phyloP scores from a whole-genome alignment of 2,113 vertebrate genomes.

The Ranitomeya imitator region DNA sequence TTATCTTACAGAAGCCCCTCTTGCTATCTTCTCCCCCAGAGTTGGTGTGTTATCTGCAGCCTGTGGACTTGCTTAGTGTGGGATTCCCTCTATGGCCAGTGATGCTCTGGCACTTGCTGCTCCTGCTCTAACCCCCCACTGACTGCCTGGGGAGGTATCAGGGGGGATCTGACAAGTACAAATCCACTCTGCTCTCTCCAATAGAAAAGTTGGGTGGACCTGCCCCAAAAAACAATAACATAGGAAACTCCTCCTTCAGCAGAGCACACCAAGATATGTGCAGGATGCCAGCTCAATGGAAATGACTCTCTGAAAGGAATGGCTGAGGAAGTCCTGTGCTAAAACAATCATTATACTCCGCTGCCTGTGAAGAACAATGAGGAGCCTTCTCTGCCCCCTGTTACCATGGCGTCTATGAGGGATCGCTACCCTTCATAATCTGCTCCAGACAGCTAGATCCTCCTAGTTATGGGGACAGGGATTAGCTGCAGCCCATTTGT shows the following conservation, averaged over 20 bases:
- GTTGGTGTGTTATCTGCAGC: neutral
- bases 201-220: conserved; percentile 54
- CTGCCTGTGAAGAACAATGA: conserved; percentile 19
- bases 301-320: conserved; percentile 43
- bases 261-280: conserved; percentile 49
- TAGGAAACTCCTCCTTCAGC: conserved; percentile 55
- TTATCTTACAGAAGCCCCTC: neutral
- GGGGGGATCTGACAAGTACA: conserved; percentile 29
- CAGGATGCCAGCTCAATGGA: conserved; percentile 49
- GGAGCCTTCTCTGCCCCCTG: conserved; percentile 9
- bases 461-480: conserved; percentile 8
- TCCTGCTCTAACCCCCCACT: conserved; percentile 10
- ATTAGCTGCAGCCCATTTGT: conserved; percentile 34
- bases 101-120: conserved; percentile 36
- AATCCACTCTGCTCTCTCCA: conserved; percentile 24
- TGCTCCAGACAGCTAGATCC: conserved; percentile 36
- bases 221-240: conserved; percentile 52
- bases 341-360: conserved; percentile 23
- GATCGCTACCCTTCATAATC: conserved; percentile 29
- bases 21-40: neutral
- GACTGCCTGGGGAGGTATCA: conserved; percentile 17
- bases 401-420: conserved; percentile 32
- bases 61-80: neutral
- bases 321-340: conserved; percentile 47
- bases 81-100: conserved; percentile 17